Percentiles rank a stretch among this genome's conserved stretches.
Evolutionary conservation across 2,113 vertebrate genomes (phyloP).

Genomic region (Tursiops truncatus): DNA sequence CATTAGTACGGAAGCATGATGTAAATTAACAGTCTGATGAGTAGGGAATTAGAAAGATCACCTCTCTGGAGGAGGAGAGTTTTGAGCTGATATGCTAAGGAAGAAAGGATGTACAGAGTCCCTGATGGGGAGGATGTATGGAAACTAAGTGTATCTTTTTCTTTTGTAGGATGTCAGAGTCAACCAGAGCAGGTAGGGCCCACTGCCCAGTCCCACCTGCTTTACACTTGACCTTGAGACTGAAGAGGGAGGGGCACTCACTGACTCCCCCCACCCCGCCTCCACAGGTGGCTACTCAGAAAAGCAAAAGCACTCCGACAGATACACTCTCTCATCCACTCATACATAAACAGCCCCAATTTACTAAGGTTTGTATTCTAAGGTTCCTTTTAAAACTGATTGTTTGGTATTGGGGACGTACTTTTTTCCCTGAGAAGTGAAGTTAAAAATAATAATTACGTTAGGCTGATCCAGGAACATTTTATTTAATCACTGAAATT

Average conservation of each 20-base stretch:
- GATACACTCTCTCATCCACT: not conserved
- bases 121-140: not conserved
- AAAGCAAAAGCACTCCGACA: not conserved
- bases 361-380: not conserved
- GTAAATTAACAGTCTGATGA: not conserved
- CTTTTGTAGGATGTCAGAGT: conserved; percentile 53
- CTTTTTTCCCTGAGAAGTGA: not conserved
- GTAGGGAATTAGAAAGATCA: not conserved
- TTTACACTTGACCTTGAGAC: not conserved
- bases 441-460: not conserved
- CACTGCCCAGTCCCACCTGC: not conserved
- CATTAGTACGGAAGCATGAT: not conserved
- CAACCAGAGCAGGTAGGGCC: conserved; percentile 61
- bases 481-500: not conserved
- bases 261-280: too few relatives aligned
- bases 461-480: not conserved
- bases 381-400: not conserved
- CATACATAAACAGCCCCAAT: not conserved
- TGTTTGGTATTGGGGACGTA: not conserved
- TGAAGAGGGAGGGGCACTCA: not conserved
- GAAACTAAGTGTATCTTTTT: conserved; percentile 42
- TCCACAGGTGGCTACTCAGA: not conserved
- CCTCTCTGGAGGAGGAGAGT: not conserved
- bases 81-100: not conserved
- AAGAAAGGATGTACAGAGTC: not conserved